Percentiles rank a stretch among this genome's conserved stretches.
phyloP scores from a whole-genome alignment of 2,113 vertebrate genomes.

The Trogon melanurus region DNA sequence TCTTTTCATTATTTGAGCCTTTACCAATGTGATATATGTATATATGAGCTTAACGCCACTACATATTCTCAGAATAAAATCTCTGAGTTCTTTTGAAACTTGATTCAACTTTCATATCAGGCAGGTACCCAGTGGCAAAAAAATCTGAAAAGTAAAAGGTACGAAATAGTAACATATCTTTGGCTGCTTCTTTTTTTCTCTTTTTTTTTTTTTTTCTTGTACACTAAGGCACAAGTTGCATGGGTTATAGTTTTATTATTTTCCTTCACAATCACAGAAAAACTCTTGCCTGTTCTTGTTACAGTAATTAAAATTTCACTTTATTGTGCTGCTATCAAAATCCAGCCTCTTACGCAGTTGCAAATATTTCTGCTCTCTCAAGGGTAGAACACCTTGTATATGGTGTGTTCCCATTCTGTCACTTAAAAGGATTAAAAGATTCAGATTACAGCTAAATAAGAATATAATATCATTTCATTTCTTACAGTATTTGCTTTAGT shows the following conservation, averaged over 20 bases:
- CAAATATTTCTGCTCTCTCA: neutral
- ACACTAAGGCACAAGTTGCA: neutral
- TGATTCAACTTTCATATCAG: neutral
- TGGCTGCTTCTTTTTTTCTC: neutral
- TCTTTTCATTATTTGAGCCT: neutral
- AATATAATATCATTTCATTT: neutral
- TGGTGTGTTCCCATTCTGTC: constrained; percentile 13
- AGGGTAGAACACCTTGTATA: neutral
- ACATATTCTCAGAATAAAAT: neutral
- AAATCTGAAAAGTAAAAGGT: neutral
- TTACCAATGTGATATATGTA: neutral
- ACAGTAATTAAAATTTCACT: neutral
- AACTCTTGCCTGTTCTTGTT: neutral
- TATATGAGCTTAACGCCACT: neutral
- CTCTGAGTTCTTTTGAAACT: neutral
- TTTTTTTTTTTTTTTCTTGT: neutral
- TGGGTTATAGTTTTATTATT: neutral
- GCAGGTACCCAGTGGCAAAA: neutral
- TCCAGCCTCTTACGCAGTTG: neutral
- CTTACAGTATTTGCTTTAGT: neutral
- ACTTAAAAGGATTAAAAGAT: constrained; percentile 36
- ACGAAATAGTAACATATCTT: neutral
- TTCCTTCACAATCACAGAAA: neutral
- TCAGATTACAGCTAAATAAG: neutral
- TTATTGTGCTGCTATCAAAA: neutral